Conservation (phyloP, 2,888 invertebrate genomes). For the Phyllotreta cruciferae region DNA sequence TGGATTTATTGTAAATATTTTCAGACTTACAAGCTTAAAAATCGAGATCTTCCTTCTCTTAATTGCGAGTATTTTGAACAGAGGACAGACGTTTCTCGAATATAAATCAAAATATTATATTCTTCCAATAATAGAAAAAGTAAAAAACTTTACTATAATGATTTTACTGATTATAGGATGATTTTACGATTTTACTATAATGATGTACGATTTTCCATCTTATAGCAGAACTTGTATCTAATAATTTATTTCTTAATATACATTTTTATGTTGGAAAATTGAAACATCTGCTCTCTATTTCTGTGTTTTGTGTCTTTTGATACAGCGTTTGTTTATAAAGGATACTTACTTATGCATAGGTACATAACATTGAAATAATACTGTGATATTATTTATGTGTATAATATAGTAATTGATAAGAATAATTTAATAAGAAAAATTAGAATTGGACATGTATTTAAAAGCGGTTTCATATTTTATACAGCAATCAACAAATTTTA, state of each 20-base stretch:
- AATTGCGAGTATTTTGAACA: too few relatives aligned
- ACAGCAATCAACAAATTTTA: constrained; percentile 5
- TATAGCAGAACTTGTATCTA: too few relatives aligned
- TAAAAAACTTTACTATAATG: too few relatives aligned
- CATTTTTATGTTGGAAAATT: too few relatives aligned
- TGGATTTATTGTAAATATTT: constrained; percentile 15
- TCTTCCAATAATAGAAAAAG: too few relatives aligned
- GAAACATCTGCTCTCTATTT: not conserved
- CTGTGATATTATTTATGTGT: constrained; percentile 23
- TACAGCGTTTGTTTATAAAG: not conserved
- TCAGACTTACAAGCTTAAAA: constrained; percentile 19
- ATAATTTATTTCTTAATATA: too few relatives aligned
- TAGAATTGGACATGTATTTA: constrained; percentile 33
- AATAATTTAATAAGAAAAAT: constrained; percentile 26
- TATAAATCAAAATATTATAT: too few relatives aligned
- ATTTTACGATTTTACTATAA: too few relatives aligned
- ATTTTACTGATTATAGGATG: too few relatives aligned
- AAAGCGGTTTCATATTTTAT: constrained; percentile 20
- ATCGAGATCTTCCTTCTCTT: too few relatives aligned
- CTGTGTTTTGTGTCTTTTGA: constrained; percentile 4
- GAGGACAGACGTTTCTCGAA: too few relatives aligned
- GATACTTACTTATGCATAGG: not conserved
- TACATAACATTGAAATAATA: constrained; percentile 5
- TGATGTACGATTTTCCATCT: too few relatives aligned
- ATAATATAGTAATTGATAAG: constrained; percentile 21